These are phyloP conservation scores for Rana temporaria DNA, from an alignment of 2,113 vertebrate species.

Conservation along the genomic window DNA sequence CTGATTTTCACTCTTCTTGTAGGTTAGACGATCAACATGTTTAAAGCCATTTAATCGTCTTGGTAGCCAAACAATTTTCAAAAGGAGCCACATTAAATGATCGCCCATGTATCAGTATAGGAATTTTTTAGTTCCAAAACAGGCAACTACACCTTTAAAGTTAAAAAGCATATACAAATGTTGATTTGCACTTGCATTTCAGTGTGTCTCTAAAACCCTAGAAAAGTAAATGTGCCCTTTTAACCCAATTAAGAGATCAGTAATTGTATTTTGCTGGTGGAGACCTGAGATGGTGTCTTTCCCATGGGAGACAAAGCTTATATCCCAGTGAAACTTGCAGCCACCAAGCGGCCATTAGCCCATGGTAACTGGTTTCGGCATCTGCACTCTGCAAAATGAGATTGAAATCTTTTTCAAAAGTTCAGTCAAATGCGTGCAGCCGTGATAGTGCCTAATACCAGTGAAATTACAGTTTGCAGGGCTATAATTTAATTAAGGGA, in stretches of 20 bases:
- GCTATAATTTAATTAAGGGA: slow-evolving; percentile 19
- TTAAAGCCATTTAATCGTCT: too few species aligned
- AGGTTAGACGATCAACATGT: too few species aligned
- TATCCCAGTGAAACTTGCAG: neutral
- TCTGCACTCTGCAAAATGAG: slow-evolving; percentile 18
- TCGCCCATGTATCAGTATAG: too few species aligned
- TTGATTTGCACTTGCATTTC: too few species aligned
- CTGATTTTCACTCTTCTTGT: too few species aligned
- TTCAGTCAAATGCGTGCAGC: neutral
- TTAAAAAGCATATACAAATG: too few species aligned
- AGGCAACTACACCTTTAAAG: too few species aligned
- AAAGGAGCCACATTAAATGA: too few species aligned
- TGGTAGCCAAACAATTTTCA: too few species aligned
- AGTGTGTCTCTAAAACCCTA: neutral
- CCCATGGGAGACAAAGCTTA: neutral
- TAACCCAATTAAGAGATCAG: neutral
- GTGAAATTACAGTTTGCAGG: neutral
- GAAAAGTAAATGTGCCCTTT: neutral
- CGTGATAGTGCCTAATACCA: neutral
- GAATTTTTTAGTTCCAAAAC: too few species aligned
- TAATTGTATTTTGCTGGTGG: neutral
- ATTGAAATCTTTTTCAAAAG: slow-evolving; percentile 30
- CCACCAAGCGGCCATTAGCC: neutral
- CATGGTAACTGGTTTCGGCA: neutral
- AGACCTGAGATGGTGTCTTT: neutral